Percentiles rank a stretch among this genome's conserved stretches.
phyloP scores from a whole-genome alignment of 2,888 invertebrate species.

The Steromphala cineraria region DNA sequence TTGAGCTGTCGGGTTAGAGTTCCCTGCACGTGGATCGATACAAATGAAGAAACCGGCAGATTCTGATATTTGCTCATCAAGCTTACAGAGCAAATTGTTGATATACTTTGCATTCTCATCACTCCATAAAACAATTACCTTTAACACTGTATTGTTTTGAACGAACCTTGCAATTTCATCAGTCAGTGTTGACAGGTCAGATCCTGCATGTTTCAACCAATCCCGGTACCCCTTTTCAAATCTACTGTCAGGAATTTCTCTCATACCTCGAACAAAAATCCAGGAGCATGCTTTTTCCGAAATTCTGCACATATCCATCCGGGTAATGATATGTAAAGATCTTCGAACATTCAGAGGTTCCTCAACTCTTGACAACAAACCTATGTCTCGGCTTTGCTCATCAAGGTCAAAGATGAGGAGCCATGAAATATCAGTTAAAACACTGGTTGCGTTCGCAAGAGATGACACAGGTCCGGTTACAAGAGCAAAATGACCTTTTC shows the following conservation, averaged over 20 bases:
- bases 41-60: background rate
- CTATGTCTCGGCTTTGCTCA: constrained; percentile 36
- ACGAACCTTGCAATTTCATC: constrained; percentile 35
- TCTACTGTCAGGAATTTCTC: constrained; percentile 42
- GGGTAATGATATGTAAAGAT: constrained; percentile 4
- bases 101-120: background rate
- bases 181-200: constrained; percentile 27
- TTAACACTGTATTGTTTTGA: constrained; percentile 38
- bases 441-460: constrained; percentile 22
- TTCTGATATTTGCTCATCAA: background rate
- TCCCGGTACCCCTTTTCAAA: background rate
- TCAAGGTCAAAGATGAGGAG: constrained; percentile 43
- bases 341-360: constrained; percentile 6
- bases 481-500: constrained; percentile 45
- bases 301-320: constrained; percentile 11
- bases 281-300: constrained; percentile 29
- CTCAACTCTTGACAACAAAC: constrained; percentile 28
- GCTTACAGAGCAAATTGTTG: background rate
- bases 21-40: background rate
- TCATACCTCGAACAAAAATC: constrained; percentile 24
- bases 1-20: background rate
- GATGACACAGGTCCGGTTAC: constrained; percentile 31
- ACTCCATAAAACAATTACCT: constrained; percentile 41
- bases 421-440: constrained; percentile 44
- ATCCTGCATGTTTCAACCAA: constrained; percentile 37